phyloP scores from a whole-genome alignment of 30 jellyfish, hydroid and myxozoan genomes.

The Calvadosia cruxmelitensis region DNA sequence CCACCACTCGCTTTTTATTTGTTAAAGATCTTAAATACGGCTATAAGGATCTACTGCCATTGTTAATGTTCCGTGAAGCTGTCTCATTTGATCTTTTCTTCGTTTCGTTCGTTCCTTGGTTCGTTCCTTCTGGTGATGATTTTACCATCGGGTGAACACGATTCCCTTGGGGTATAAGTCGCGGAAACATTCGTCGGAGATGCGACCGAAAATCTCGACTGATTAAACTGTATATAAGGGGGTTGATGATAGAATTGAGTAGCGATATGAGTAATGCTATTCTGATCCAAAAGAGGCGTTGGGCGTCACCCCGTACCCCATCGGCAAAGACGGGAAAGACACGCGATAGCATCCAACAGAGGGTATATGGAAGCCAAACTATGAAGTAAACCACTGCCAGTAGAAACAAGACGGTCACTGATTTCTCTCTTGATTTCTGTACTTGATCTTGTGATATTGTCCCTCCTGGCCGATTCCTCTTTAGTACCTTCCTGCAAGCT shows the following conservation, averaged over 20 bases:
- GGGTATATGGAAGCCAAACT: constrained; percentile 42
- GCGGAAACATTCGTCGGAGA: too few species aligned
- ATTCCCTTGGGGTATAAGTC: too few species aligned
- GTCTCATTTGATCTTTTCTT: too few species aligned
- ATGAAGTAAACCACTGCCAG: constrained; percentile 37
- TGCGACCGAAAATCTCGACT: constrained; percentile 44
- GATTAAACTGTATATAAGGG: constrained; percentile 40
- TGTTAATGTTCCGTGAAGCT: too few species aligned
- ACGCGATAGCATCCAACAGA: constrained; percentile 61
- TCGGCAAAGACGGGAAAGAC: constrained; percentile 14
- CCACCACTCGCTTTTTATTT: too few species aligned
- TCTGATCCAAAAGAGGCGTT: constrained; percentile 27
- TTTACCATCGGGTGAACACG: too few species aligned
- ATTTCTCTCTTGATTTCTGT: constrained; percentile 16
- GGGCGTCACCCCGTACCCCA: constrained; percentile 45
- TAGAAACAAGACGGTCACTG: constrained; percentile 29
- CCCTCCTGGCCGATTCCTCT: not conserved
- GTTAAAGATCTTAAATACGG: too few species aligned
- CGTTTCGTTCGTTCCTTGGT: too few species aligned
- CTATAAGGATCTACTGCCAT: too few species aligned
- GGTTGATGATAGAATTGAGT: constrained; percentile 47
- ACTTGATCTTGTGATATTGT: not conserved
- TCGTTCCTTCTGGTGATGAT: too few species aligned
- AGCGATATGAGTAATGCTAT: constrained; percentile 33
- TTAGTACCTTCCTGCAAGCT: not conserved